Evolutionary conservation across 2,113 vertebrate species (phyloP).

Genomic region (Gulo gulo): DNA sequence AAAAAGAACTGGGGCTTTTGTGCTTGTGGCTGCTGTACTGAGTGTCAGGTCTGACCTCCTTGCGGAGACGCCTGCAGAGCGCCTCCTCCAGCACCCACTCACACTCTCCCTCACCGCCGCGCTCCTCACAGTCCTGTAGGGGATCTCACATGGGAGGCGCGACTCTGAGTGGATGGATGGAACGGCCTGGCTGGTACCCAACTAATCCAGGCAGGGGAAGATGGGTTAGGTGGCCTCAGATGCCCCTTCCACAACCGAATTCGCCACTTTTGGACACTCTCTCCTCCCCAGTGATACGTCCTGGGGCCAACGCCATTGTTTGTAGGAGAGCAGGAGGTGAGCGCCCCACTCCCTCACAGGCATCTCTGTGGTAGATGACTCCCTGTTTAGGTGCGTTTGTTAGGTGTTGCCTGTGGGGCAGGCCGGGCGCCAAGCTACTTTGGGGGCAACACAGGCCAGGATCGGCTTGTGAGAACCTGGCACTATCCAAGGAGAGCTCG

Average conservation of each 20-base stretch:
- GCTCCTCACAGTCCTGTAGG: slow-evolving; percentile 85
- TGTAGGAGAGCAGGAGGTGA: background rate
- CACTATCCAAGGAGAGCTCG: background rate
- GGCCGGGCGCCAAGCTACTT: background rate
- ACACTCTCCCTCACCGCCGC: slow-evolving; percentile 90
- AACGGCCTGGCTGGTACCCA: background rate
- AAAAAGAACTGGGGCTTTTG: slow-evolving; percentile 81
- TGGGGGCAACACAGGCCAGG: background rate
- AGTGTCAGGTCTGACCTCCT: slow-evolving; percentile 91
- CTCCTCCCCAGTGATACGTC: background rate
- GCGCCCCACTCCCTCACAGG: accelerated
- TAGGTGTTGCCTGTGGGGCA: background rate
- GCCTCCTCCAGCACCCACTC: slow-evolving; percentile 96
- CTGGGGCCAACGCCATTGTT: background rate
- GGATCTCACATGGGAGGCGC: slow-evolving; percentile 76
- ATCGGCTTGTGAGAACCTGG: background rate
- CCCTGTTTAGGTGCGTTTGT: accelerated
- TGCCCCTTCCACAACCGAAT: background rate
- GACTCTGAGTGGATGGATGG: background rate
- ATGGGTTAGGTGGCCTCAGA: background rate
- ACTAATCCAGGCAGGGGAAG: too few species aligned
- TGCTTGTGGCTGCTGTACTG: slow-evolving; percentile 93
- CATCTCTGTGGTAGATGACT: background rate
- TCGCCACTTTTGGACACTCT: background rate
- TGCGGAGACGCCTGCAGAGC: slow-evolving; percentile 91